phyloP scores from a whole-genome alignment of 2,113 vertebrate species.

The Platycercus adscitus region DNA sequence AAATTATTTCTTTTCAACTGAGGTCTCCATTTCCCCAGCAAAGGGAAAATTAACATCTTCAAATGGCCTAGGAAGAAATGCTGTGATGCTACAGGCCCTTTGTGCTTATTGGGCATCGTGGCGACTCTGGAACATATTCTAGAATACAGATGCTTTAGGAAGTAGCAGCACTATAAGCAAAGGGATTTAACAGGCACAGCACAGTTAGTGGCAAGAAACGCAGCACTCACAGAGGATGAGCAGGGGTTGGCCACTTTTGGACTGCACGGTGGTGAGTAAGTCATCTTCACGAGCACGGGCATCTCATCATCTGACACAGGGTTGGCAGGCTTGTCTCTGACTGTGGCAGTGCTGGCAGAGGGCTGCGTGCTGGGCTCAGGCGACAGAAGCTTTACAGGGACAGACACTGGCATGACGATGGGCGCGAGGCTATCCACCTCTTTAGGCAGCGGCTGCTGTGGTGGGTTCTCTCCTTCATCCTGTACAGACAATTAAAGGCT shows the following conservation, averaged over 20 bases:
- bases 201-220: conserved; percentile 70
- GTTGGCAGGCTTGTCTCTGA: conserved; percentile 81
- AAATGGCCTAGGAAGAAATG: background rate
- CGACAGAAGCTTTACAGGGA: conserved; percentile 86
- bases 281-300: conserved; percentile 86
- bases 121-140: background rate
- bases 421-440: conserved; percentile 80
- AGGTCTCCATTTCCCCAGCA: background rate
- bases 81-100: background rate
- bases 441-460: conserved; percentile 73
- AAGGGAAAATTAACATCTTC: background rate
- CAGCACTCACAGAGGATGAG: conserved; percentile 86
- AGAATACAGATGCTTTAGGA: background rate
- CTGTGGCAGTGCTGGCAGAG: conserved; percentile 74
- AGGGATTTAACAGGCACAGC: conserved; percentile 74
- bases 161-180: conserved; percentile 68
- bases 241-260: conserved; percentile 78
- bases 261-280: conserved; percentile 80
- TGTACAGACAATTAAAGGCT: conserved; percentile 86
- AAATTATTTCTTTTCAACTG: background rate
- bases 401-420: conserved; percentile 91
- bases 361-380: conserved; percentile 79
- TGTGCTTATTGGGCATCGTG: background rate
- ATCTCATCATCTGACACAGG: conserved; percentile 85
- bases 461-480: conserved; percentile 83